Evolutionary conservation across 1,140 invertebrate species (phyloP).

Genomic region (Drosophila pallidifrons): DNA sequence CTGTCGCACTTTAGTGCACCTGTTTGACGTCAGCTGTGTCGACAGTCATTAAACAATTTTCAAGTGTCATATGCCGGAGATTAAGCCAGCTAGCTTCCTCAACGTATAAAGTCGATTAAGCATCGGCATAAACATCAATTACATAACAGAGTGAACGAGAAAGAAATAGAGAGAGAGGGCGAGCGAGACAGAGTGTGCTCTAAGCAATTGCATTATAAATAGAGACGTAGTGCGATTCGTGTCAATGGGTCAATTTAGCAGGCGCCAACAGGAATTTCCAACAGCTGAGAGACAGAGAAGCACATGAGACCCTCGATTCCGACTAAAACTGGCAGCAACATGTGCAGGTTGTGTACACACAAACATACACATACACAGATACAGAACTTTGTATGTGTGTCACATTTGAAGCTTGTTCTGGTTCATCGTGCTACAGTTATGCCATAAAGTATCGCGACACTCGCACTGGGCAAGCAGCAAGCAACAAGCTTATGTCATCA

Average conservation of each 20-base stretch:
- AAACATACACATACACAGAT: background rate
- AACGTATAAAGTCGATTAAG: slow-evolving; percentile 20
- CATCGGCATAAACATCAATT: slow-evolving; percentile 24
- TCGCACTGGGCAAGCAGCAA: background rate
- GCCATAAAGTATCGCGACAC: slow-evolving; percentile 17
- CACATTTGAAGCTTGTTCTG: slow-evolving; percentile 8
- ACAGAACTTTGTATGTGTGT: slow-evolving; percentile 1
- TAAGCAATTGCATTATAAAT: slow-evolving; percentile 18
- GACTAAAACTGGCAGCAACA: slow-evolving; percentile 1
- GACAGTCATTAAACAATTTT: slow-evolving; percentile 53
- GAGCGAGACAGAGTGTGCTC: background rate
- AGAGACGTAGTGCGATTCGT: slow-evolving; percentile 3
- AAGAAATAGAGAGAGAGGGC: background rate
- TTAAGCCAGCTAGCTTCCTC: slow-evolving; percentile 36
- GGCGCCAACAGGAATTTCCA: slow-evolving; percentile 54
- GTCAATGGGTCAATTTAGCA: slow-evolving; percentile 45
- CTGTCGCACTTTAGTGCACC: background rate
- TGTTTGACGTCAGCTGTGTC: slow-evolving; percentile 69
- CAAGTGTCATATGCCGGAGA: slow-evolving; percentile 59
- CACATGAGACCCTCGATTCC: slow-evolving; percentile 4
- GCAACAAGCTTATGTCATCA: background rate
- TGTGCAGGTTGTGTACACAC: slow-evolving; percentile 13
- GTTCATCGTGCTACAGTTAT: slow-evolving; percentile 25
- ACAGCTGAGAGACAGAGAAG: slow-evolving; percentile 1
- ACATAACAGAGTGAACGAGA: slow-evolving; percentile 6